Conservation (phyloP, 2,113 vertebrate genomes). For the Leptodactylus fuscus region DNA sequence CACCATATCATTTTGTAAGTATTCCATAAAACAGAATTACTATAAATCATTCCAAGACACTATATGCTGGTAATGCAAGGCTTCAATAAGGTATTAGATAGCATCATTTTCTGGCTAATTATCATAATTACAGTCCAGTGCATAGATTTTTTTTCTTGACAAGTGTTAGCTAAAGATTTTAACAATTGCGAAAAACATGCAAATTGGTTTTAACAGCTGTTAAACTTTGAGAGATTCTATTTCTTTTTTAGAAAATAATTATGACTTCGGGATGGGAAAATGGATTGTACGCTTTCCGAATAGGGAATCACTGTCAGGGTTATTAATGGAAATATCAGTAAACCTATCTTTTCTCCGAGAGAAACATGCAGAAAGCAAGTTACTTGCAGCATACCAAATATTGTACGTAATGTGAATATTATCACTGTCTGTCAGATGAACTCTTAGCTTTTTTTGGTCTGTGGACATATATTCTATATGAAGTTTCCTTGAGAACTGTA, state of each 20-base stretch:
- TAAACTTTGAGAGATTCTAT: conserved; percentile 60
- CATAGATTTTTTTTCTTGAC: conserved; percentile 55
- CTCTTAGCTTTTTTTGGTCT: not conserved
- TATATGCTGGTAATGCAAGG: conserved; percentile 21
- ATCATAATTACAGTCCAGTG: conserved; percentile 59
- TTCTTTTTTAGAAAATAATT: conserved; percentile 61
- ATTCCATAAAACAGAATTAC: conserved; percentile 4
- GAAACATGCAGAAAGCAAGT: conserved; percentile 38
- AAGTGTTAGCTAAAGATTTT: conserved; percentile 58
- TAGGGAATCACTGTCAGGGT: conserved; percentile 55
- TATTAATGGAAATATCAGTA: conserved; percentile 60
- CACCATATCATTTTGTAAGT: not conserved
- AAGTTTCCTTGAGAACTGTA: not conserved
- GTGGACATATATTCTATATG: not conserved
- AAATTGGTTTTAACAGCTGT: conserved; percentile 61
- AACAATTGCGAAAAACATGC: conserved; percentile 58
- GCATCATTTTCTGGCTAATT: conserved; percentile 57
- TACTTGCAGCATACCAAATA: conserved; percentile 35
- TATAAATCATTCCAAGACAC: conserved; percentile 5
- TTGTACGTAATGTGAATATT: not conserved
- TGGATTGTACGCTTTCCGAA: conserved; percentile 56
- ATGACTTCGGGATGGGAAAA: conserved; percentile 57
- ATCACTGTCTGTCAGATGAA: conserved; percentile 23
- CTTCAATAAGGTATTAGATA: conserved; percentile 55
- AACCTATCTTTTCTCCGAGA: conserved; percentile 52